A percentile compares a stretch with the other conserved stretches of the same genome.
These are phyloP conservation scores for Epinotia ramella DNA, from an alignment of 2,888 invertebrate species.

Conservation along the genomic window DNA sequence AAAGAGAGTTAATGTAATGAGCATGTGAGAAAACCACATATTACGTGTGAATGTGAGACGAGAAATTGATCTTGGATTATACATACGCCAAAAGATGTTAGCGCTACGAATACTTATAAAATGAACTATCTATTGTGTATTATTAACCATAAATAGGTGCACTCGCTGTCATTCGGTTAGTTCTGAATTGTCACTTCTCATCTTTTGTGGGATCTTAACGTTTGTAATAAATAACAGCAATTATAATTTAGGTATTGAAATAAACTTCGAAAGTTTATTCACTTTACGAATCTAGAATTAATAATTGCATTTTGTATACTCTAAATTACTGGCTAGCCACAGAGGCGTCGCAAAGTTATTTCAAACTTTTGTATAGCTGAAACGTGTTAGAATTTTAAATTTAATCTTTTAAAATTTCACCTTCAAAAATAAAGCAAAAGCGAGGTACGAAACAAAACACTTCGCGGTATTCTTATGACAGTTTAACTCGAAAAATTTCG, in stretches of 20 bases:
- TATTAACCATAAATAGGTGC: neutral
- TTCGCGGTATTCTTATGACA: slow-evolving; percentile 45
- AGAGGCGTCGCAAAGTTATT: slow-evolving; percentile 45
- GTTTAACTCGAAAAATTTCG: slow-evolving; percentile 45
- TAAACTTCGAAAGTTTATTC: slow-evolving; percentile 26
- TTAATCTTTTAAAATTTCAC: slow-evolving; percentile 43
- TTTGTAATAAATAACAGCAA: neutral
- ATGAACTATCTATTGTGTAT: too few relatives aligned
- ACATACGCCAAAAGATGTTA: neutral
- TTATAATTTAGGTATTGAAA: slow-evolving; percentile 40
- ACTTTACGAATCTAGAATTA: slow-evolving; percentile 31
- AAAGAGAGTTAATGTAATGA: too few relatives aligned
- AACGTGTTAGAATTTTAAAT: slow-evolving; percentile 47
- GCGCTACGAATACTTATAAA: neutral
- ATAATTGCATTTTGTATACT: slow-evolving; percentile 35
- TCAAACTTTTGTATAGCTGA: slow-evolving; percentile 43
- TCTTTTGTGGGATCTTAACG: neutral
- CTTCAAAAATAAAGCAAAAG: slow-evolving; percentile 42
- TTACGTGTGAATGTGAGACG: too few relatives aligned
- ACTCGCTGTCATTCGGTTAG: neutral
- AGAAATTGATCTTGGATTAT: neutral
- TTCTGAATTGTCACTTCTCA: neutral
- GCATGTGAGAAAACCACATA: too few relatives aligned
- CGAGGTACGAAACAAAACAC: slow-evolving; percentile 48
- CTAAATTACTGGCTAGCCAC: slow-evolving; percentile 43